Evolutionary conservation across 2,888 invertebrate species (phyloP), one percentile per base, ranked within the genome.

Genomic region (Diploptera punctata): DNA sequence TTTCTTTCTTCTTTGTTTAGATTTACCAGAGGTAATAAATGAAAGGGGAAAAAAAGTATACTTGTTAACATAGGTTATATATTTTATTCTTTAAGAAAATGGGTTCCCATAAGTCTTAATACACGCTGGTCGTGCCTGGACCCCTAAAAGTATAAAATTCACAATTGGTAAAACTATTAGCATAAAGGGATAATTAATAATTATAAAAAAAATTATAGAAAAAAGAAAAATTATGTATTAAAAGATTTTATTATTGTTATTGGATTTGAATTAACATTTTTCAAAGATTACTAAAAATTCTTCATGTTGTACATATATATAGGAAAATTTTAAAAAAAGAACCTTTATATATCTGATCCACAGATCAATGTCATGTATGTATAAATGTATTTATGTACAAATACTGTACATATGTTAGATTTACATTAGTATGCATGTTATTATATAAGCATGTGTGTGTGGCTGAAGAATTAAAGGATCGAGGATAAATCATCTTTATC

Each of bases 381-480:
- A 67, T 72, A 72, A 67, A 72, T 70, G 57, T 73, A 73, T 69
- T 54, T 69, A 65, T 73, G 73, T 70, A 73, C 57, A 73, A 67
- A 70, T 31, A 26, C n/a, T 71, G 68, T 71, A 71, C 52, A 71
- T 71, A 71, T 71, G 68, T 71, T 67, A 67, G 68, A 57, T 57
- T 67, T 67, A 67, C 29, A 71, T 67, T 67, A 60, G 68, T 67
- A 57, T 71, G 68, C 43, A 71, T 71, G 71, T 67, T 21, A 44
- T 47, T 65, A 47, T 38, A 43, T 44, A 47, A n/a, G 47, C 24
- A 47, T 65, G 29, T 65, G 29, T n/a, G n/a, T 65, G 65, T 65
- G 65, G n/a, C 26, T 65, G 65, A 26, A 44, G 65, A 65, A 47
- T 9, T 33, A 65, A n/a, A 29, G 7, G 29, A 24, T 65, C 47